Base-by-base conservation (phyloP, 2,797 vertebrate species). In the Rhyacichthys aspro region DNA sequence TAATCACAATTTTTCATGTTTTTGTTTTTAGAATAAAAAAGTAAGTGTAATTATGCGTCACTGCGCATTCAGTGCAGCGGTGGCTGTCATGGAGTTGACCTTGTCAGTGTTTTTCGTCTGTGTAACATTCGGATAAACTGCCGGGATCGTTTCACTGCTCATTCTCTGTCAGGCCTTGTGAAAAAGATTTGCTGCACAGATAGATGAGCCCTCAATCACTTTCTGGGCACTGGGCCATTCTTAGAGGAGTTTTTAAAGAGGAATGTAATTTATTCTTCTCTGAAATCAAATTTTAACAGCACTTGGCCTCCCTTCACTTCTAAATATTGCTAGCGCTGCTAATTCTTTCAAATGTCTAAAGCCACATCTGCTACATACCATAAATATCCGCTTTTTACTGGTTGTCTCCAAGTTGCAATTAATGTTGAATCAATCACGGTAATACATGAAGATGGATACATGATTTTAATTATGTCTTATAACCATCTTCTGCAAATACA, bases 91-190 rank as follows among this genome's bases (percentile, higher is more conserved):
- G 58, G 53, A n/a, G 0, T 39, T 73, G 79, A 88, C 83, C 83
- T 86, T 83, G 79, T 80, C 70, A 49, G 63, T 57, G 62, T 78
- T 79, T 80, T 56, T n/a, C n/a, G 59, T 82, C 72, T 69, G 66
- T 59, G 50, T 58, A 43, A 61, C 54, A 63, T 57, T 72, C 52
- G 59, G 74, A 78, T 84, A 80, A 86, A 84, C 82, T 70, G 64
- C 45, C 34, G 39, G 46, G 42, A 74, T 74, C 63, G 44, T 81
- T 85, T 73, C 17, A 38, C 50, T 23, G 36, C 50, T 53, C 47
- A 78, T 78, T 77, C 72, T 68, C 70, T 72, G 79, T 84, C 78
- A 41, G 45, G 58, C 52, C 63, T 41, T 2, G 37, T 67, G 72
- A 80, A 73, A 67, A 78, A 78, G 67, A 80, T 82, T 78, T 72